Base-by-base conservation (phyloP, 2,888 invertebrate species). In the Limnephilus marmoratus region DNA sequence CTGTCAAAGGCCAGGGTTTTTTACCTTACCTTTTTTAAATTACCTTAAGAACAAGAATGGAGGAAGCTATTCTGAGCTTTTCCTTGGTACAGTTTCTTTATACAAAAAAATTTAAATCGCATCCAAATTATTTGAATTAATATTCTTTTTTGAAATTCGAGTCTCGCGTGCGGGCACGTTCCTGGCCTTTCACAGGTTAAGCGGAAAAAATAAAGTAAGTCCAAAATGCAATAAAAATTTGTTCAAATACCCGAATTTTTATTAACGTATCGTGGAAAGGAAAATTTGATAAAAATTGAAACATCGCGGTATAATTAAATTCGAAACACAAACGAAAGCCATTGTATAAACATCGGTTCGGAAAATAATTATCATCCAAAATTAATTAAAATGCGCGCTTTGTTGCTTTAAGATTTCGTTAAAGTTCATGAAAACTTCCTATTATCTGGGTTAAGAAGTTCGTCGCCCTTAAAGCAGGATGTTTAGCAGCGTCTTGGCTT, bases 401-500 rank as follows among this genome's bases (percentile, higher is more conserved):
- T 68, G 68, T 68, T 68, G 68, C 68, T 24, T 24, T 24, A 68
- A 68, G 24, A 68, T n/a, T 68, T 68, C 18, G 18, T n/a, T 9
- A 24, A 68, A n/a, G 7, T 68, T 68, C 24, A 68, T n/a, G 24
- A 68, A 68, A n/a, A 68, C 3, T 13, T 82, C 29, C 31, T 82
- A 82, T 82, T 5, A 82, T 82, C 34, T 31, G 82, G 82, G 5
- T n/a, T 45, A 85, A 41, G 12, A 37, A 86, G 86, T 86, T 86
- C 86, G 29, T 86, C 13, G 49, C 86, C 41, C 86, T 86, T 13
- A 29, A 29, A 45, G n/a, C 86, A 86, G 49, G 49, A 49, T 86
- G 49, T 86, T 49, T 12, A 45, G 41, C 29, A 49, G 49, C 24
- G 45, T 29, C 41, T 37, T 49, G 49, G 15, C 29, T 86, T 41